These are phyloP conservation scores for Montipora capricornis DNA, from an alignment of 64 coral and sea anemone species.

Conservation along the genomic window DNA sequence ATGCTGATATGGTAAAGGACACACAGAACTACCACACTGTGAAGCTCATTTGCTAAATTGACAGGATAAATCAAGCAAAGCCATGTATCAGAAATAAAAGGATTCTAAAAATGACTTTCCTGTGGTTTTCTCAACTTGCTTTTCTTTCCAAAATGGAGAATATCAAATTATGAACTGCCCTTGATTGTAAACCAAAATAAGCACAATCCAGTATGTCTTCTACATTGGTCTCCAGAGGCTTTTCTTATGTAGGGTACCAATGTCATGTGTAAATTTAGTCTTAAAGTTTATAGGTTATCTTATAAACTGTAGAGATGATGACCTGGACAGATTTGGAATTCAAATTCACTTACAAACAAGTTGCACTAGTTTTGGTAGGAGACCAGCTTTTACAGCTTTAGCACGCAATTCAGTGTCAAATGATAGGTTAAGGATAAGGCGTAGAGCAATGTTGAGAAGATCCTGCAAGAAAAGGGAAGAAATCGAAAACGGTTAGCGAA, in stretches of 20 bases:
- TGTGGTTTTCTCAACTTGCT: no score
- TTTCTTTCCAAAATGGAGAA: no score
- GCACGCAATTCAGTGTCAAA: constrained; percentile 92
- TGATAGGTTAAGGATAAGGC: constrained; percentile 92
- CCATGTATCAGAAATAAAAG: background rate
- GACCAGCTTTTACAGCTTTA: constrained; percentile 90
- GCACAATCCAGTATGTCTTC: no score
- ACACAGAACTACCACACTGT: constrained; percentile 93
- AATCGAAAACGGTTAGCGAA: background rate
- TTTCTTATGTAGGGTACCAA: no score
- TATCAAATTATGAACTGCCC: no score
- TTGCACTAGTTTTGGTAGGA: constrained; percentile 94
- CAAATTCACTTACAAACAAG: constrained; percentile 81
- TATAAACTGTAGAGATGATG: no score
- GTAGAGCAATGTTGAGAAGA: constrained; percentile 90
- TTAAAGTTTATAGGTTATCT: no score
- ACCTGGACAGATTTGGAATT: background rate
- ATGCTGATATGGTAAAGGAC: constrained; percentile 98
- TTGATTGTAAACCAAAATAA: no score
- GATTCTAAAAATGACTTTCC: background rate
- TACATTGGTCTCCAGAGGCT: no score
- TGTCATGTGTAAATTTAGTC: no score
- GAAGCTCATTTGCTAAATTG: constrained; percentile 85
- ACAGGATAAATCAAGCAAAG: background rate
- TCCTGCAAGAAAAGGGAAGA: constrained; percentile 58